Percentiles rank a stretch among this genome's conserved stretches.
Evolutionary conservation across 2,888 invertebrate species (phyloP).

Genomic region (Entomobrya multifasciata): DNA sequence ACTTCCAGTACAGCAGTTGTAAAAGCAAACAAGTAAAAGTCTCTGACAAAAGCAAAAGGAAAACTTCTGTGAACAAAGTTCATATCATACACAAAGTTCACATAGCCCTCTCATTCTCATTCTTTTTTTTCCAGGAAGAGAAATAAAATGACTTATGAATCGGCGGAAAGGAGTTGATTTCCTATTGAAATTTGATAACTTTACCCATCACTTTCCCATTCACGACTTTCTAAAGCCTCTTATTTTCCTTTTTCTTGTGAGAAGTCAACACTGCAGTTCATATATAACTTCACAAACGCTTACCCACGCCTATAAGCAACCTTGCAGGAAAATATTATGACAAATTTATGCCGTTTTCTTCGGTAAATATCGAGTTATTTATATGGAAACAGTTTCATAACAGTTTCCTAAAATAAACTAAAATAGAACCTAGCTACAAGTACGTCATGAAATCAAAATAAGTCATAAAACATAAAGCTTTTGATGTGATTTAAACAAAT

Average conservation of each 20-base stretch:
- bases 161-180: conserved; percentile 67
- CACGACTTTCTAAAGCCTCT: conserved; percentile 50
- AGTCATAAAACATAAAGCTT: too few relatives aligned
- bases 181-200: conserved; percentile 72
- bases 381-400: too few relatives aligned
- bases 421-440: too few relatives aligned
- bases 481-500: too few relatives aligned
- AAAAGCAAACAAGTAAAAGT: conserved; percentile 11
- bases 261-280: conserved; percentile 7
- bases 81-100: neutral
- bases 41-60: conserved; percentile 48
- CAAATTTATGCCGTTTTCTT: too few relatives aligned
- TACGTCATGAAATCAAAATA: too few relatives aligned
- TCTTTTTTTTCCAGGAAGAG: conserved; percentile 8
- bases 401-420: too few relatives aligned
- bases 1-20: conserved; percentile 8
- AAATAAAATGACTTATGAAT: conserved; percentile 69
- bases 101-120: neutral
- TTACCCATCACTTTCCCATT: conserved; percentile 62
- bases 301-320: too few relatives aligned
- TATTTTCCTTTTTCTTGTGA: neutral
- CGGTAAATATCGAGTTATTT: too few relatives aligned
- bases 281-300: too few relatives aligned
- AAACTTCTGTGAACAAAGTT: too few relatives aligned
- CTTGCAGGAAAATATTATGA: too few relatives aligned